Evolutionary conservation across 2,797 vertebrate species (phyloP).

Genomic region (Dipus sagitta): DNA sequence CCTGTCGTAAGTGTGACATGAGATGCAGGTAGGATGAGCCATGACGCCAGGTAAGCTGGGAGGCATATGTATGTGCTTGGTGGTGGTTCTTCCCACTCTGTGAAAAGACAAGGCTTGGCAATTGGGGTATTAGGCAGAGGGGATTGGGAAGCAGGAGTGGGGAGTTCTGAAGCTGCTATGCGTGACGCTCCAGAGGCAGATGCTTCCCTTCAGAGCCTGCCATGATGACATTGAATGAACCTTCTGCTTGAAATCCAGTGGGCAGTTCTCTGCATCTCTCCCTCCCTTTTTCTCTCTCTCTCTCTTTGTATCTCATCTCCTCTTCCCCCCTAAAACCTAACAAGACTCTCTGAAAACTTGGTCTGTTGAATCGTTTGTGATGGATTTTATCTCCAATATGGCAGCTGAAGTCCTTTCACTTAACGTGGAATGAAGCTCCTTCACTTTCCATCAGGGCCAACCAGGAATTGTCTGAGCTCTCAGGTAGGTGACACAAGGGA

Average conservation of each 20-base stretch:
- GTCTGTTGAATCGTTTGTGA: background rate
- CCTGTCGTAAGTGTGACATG: background rate
- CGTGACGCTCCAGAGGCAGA: too few relatives aligned
- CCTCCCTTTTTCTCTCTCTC: too few relatives aligned
- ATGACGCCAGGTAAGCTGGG: background rate
- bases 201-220: too few relatives aligned
- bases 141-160: background rate
- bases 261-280: too few relatives aligned
- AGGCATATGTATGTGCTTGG: background rate
- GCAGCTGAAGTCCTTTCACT: background rate
- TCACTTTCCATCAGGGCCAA: background rate
- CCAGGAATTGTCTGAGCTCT: background rate
- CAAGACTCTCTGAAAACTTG: background rate
- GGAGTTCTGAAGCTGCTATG: background rate
- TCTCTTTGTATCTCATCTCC: too few relatives aligned
- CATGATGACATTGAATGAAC: too few relatives aligned
- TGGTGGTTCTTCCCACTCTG: background rate
- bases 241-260: too few relatives aligned
- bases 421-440: background rate
- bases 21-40: background rate
- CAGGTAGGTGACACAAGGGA: background rate
- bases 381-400: too few relatives aligned
- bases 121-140: background rate
- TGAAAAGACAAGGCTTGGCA: background rate
- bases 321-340: too few relatives aligned